Evolutionary conservation across 2,113 vertebrate species (phyloP).

Genomic region (Rhodinocichla rosea): DNA sequence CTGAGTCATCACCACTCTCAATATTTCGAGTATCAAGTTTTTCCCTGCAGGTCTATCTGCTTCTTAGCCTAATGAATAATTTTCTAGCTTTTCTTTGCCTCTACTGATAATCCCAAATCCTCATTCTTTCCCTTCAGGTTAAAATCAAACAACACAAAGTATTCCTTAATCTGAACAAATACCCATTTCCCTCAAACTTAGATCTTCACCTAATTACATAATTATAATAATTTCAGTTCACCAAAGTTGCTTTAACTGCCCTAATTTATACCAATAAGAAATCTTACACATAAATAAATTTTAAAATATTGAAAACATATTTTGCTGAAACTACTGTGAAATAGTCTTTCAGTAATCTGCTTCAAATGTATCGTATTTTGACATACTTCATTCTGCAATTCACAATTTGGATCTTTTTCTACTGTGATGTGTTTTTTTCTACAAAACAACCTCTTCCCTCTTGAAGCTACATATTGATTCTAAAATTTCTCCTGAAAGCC

Average conservation of each 20-base stretch:
- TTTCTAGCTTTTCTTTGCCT: not conserved
- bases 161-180: not conserved
- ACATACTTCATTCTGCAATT: not conserved
- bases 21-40: not conserved
- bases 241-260: not conserved
- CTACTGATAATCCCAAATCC: not conserved
- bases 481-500: not conserved
- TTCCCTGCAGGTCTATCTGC: not conserved
- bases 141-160: not conserved
- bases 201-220: not conserved
- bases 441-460: not conserved
- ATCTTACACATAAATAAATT: not conserved
- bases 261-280: not conserved
- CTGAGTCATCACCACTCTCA: not conserved
- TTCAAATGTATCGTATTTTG: not conserved
- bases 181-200: rapidly evolving
- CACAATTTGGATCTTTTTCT: not conserved
- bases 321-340: not conserved
- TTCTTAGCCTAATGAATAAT: not conserved
- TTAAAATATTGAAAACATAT: not conserved
- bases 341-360: not conserved
- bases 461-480: not conserved
- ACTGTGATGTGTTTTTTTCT: not conserved
- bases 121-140: not conserved
- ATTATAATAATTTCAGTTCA: not conserved